Percentiles rank a stretch among this genome's conserved stretches.
Evolutionary conservation across 2,888 invertebrate genomes (phyloP).

Genomic region (Mythimna lalbum): DNA sequence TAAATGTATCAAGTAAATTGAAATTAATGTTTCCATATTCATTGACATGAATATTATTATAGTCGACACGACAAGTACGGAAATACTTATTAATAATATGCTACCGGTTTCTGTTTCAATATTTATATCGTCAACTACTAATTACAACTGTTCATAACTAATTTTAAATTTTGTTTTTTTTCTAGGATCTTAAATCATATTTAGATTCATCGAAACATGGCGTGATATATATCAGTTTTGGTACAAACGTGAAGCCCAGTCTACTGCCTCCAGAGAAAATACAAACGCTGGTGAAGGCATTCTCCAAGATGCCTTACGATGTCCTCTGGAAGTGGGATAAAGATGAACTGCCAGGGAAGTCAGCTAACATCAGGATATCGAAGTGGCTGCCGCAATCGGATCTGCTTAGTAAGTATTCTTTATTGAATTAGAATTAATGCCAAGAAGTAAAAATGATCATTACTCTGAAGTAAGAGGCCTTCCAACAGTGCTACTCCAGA

Average conservation of each 20-base stretch:
- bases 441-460: too few species aligned
- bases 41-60: too few species aligned
- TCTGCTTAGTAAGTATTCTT: slow-evolving; percentile 50
- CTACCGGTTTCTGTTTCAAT: too few species aligned
- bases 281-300: slow-evolving; percentile 73
- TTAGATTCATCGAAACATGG: slow-evolving; percentile 81
- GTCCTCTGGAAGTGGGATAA: slow-evolving; percentile 86
- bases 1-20: too few species aligned
- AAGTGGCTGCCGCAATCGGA: slow-evolving; percentile 86
- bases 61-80: neutral
- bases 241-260: slow-evolving; percentile 78
- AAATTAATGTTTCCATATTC: too few species aligned
- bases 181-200: slow-evolving; percentile 77
- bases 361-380: slow-evolving; percentile 79
- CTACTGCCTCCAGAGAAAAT: slow-evolving; percentile 74
- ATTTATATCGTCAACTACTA: too few species aligned
- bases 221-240: slow-evolving; percentile 85
- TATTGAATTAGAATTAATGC: neutral
- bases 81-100: neutral
- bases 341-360: slow-evolving; percentile 74
- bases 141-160: neutral
- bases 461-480: too few species aligned
- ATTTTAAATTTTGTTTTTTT: neutral
- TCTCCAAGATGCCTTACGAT: slow-evolving; percentile 81
- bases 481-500: too few species aligned